Conservation (phyloP, 2,113 vertebrate species). For the Equus przewalskii region DNA sequence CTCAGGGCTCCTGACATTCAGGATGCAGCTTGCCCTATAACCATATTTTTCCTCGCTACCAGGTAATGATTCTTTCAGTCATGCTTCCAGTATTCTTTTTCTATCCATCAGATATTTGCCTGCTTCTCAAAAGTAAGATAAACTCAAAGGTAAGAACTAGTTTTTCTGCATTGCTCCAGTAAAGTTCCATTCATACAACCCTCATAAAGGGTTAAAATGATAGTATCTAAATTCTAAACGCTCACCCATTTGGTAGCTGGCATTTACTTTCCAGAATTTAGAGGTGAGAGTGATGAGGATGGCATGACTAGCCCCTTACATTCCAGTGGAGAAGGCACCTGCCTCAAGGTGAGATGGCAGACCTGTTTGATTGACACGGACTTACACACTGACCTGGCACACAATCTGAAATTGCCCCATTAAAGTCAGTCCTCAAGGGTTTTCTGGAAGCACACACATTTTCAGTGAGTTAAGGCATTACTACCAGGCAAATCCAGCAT, state of each 20-base stretch:
- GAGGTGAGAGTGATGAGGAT: neutral
- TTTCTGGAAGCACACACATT: neutral
- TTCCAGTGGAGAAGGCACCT: neutral
- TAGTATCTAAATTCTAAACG: neutral
- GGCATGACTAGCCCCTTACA: neutral
- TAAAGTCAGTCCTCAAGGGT: neutral
- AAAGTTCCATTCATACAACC: neutral
- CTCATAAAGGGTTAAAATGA: neutral
- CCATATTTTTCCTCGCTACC: neutral
- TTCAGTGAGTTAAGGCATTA: neutral
- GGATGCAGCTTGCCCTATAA: neutral
- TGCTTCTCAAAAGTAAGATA: slow-evolving; percentile 22
- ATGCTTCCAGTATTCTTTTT: neutral
- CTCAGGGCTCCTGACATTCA: neutral
- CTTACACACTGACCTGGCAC: neutral
- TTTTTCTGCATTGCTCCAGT: neutral
- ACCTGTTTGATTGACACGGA: neutral
- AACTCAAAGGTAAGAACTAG: neutral
- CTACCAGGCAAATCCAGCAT: neutral
- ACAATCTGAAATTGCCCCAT: neutral
- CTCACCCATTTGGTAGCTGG: neutral
- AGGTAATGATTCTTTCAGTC: neutral
- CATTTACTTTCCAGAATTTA: neutral
- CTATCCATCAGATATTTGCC: neutral
- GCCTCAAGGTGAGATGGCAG: neutral